Base-by-base conservation (phyloP, 1,140 invertebrate genomes). In the Tribolium madens region DNA sequence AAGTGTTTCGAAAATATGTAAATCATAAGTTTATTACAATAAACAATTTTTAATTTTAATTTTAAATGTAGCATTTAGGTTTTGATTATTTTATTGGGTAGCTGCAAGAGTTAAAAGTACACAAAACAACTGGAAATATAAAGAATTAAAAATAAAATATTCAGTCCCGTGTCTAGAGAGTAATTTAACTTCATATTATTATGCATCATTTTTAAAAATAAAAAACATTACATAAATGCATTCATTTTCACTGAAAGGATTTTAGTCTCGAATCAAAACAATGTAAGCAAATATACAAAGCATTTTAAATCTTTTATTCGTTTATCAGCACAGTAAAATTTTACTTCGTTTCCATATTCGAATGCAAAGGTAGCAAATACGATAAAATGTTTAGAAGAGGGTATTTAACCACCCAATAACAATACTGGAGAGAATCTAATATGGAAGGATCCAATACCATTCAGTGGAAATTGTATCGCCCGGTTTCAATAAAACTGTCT, bases 401-500 rank as follows among this genome's bases (percentile, higher is more conserved):
- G 57, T 64, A 64, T 64, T 64, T 64, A 64, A 64, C 57, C 57
- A 64, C 57, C 57, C 57, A 72, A 72, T 72, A 72, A 72, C 70
- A 72, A 18, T 52, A 21, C 70, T 17, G 70, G 21, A 17, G 12
- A 52, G 46, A 50, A 21, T 48, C 70, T 50, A 48, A 50, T 72
- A 72, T 52, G 70, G 46, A 47, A 12, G 50, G 15, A 72, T 64
- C 57, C 57, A 64, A 72, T 72, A 72, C 50, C 47, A 72, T 72
- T 72, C 70, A 72, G 47, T 47, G 70, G 70, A 52, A 53, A 72
- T 33, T 53, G 70, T 53, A 72, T 21, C 47, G 47, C 47, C 46
- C 17, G 17, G 50, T 72, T 72, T 36, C 46, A 64, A 64, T 64
- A 64, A 64, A 64, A 64, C 57, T 64, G 57, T 64, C 57, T 64